phyloP scores from a whole-genome alignment of 2,888 invertebrate species.

The Leptopilina myrica region DNA sequence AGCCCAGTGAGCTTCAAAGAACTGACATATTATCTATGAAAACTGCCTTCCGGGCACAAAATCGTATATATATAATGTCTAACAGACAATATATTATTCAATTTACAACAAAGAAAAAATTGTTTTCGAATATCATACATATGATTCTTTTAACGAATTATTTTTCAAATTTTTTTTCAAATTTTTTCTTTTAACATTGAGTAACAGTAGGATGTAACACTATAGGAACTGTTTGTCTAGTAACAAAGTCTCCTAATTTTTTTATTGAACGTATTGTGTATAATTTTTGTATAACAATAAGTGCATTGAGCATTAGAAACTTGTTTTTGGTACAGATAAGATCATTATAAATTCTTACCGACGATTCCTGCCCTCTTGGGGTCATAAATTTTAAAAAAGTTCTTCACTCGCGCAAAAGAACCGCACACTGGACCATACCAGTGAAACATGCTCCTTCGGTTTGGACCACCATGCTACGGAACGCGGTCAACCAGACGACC shows the following conservation, averaged over 20 bases:
- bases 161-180: too few relatives aligned
- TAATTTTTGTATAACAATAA: constrained; percentile 35
- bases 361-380: constrained; percentile 41
- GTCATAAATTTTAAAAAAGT: constrained; percentile 46
- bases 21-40: constrained; percentile 46
- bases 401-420: constrained; percentile 54
- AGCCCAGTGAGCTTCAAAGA: constrained; percentile 17
- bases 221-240: too few relatives aligned
- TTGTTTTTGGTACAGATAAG: constrained; percentile 21
- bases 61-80: neutral
- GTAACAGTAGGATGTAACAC: too few relatives aligned
- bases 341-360: constrained; percentile 35
- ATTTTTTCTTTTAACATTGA: too few relatives aligned
- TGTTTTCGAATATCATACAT: too few relatives aligned
- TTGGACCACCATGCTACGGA: constrained; percentile 33
- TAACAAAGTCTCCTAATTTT: too few relatives aligned
- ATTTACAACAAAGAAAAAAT: too few relatives aligned
- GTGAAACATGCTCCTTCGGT: constrained; percentile 25
- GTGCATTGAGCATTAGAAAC: constrained; percentile 22
- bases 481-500: constrained; percentile 34
- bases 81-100: too few relatives aligned
- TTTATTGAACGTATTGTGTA: too few relatives aligned
- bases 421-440: constrained; percentile 37
- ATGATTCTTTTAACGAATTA: too few relatives aligned
- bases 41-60: constrained; percentile 59